Evolutionary conservation across 2,113 vertebrate species (phyloP).

Genomic region (Polypterus senegalus): DNA sequence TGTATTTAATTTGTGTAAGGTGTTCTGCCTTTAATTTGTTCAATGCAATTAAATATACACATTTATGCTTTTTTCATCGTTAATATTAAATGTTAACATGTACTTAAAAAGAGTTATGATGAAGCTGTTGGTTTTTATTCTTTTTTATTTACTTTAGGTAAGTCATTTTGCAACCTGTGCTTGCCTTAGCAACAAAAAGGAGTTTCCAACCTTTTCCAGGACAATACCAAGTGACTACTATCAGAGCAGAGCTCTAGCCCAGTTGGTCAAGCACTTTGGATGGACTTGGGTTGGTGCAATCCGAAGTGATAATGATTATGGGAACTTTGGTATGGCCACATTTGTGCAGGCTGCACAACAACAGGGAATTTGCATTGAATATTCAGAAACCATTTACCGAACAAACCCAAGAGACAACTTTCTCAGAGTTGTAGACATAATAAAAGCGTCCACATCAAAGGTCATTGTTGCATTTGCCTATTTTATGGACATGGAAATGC

Average conservation of each 20-base stretch:
- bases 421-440: background rate
- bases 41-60: too few relatives aligned
- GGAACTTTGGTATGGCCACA: constrained; percentile 3
- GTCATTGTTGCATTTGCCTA: background rate
- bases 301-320: constrained; percentile 9
- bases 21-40: too few relatives aligned
- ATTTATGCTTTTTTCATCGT: too few relatives aligned
- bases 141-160: background rate
- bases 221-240: constrained; percentile 12
- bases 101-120: too few relatives aligned
- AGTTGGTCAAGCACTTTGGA: constrained; percentile 10
- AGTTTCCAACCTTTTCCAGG: constrained; percentile 7
- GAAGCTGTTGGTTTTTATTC: too few relatives aligned
- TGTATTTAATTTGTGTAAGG: too few relatives aligned
- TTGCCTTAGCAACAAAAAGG: background rate
- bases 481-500: background rate
- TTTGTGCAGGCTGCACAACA: constrained; percentile 1
- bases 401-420: background rate
- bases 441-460: constrained; percentile 1
- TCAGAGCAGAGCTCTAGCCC: constrained; percentile 7
- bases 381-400: constrained; percentile 1
- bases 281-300: constrained; percentile 10
- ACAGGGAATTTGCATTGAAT: constrained; percentile 3
- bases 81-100: too few relatives aligned
- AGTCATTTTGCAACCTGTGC: constrained; percentile 5